These are phyloP conservation scores for Encarsia formosa DNA, from an alignment of 2,888 invertebrate genomes.

Conservation along the genomic window DNA sequence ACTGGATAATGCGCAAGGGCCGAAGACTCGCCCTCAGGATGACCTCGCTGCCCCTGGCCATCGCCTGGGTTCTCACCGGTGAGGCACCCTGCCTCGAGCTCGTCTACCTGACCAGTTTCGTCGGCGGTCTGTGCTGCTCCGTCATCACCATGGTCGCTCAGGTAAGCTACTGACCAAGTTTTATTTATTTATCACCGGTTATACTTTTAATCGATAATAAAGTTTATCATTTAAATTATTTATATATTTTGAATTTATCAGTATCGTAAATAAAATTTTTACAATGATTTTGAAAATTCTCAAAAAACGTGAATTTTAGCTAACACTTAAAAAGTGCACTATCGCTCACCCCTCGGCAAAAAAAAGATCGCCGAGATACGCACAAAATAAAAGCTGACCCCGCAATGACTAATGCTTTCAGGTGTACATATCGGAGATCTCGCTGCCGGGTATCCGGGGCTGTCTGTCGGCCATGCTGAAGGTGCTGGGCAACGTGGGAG, in stretches of 20 bases:
- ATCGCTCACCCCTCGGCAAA: too few relatives aligned
- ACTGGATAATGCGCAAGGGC: conserved; percentile 73
- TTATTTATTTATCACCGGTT: too few relatives aligned
- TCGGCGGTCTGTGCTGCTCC: conserved; percentile 79
- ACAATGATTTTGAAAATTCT: too few relatives aligned
- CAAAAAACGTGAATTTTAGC: too few relatives aligned
- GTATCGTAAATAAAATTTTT: too few relatives aligned
- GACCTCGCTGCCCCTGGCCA: conserved; percentile 71
- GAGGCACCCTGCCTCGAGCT: conserved; percentile 72
- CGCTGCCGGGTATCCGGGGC: conserved; percentile 80
- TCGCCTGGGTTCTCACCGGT: conserved; percentile 79
- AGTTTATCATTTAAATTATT: too few relatives aligned
- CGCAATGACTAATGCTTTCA: too few relatives aligned
- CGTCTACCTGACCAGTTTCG: conserved; percentile 79
- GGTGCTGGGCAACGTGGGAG: conserved; percentile 80
- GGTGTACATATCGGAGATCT: conserved; percentile 90
- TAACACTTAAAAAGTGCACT: too few relatives aligned
- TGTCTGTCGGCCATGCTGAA: conserved; percentile 83
- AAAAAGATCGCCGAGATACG: too few relatives aligned
- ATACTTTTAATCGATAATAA: too few relatives aligned
- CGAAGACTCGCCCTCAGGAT: conserved; percentile 66
- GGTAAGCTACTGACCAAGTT: conserved; percentile 52
- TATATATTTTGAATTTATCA: too few relatives aligned
- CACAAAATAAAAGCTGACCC: too few relatives aligned
- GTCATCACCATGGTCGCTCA: conserved; percentile 73